Evolutionary conservation across 2,797 vertebrate genomes (phyloP).

Genomic region (Sebastiscus tertius): DNA sequence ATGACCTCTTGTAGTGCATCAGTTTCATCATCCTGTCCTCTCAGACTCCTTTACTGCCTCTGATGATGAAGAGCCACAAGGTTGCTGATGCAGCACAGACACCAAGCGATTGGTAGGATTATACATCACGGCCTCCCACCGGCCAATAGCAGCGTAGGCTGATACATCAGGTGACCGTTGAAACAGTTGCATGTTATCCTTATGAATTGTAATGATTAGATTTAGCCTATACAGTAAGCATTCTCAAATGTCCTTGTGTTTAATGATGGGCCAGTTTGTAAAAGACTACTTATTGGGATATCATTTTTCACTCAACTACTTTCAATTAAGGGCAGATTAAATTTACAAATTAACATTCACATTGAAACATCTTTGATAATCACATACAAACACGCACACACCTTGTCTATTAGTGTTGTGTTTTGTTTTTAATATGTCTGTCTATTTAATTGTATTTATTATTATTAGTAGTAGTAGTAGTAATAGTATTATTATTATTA

Average conservation of each 20-base stretch:
- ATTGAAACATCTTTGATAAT: neutral
- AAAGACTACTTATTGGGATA: neutral
- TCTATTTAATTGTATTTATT: no score
- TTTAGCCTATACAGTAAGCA: neutral
- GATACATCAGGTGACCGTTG: constrained; percentile 64
- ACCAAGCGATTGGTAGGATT: constrained; percentile 71
- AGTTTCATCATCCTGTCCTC: constrained; percentile 46
- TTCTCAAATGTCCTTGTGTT: neutral
- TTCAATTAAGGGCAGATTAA: neutral
- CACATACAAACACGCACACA: no score
- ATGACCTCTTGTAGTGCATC: constrained; percentile 23
- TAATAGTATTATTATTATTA: no score
- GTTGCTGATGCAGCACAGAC: constrained; percentile 76
- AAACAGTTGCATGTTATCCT: constrained; percentile 28
- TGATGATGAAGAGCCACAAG: constrained; percentile 63
- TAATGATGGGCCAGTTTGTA: neutral
- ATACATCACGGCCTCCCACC: constrained; percentile 46
- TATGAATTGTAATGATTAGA: constrained; percentile 19
- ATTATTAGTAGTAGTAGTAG: fast-evolving
- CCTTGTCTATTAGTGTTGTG: no score
- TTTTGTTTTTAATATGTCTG: no score
- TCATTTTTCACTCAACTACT: neutral
- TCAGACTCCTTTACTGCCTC: constrained; percentile 43
- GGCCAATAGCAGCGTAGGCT: constrained; percentile 63
- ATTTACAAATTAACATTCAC: neutral